Conservation (phyloP, 2,113 vertebrate genomes). For the Pelvicachromis taeniatus region DNA sequence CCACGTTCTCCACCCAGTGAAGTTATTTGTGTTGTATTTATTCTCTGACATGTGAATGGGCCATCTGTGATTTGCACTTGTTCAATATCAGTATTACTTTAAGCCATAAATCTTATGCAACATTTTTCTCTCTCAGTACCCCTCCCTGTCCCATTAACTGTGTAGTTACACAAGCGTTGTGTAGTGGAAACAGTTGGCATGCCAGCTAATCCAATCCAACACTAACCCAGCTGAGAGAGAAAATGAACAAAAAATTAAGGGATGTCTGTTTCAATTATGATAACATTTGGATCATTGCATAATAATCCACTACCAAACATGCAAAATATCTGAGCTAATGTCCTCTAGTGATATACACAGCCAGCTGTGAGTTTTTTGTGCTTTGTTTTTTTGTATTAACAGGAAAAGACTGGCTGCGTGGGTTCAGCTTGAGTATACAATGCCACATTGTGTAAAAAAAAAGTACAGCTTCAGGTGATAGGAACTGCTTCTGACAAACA, state of each 20-base stretch:
- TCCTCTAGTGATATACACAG: conserved; percentile 15
- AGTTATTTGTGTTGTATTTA: conserved; percentile 1
- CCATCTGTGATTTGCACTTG: conserved; percentile 31
- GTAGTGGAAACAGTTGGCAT: conserved; percentile 63
- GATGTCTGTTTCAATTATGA: conserved; percentile 66
- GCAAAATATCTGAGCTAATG: conserved; percentile 51
- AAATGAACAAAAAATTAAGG: conserved; percentile 30
- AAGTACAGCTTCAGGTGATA: not conserved
- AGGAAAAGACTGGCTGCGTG: not conserved
- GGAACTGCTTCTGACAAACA: not conserved
- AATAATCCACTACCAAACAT: conserved; percentile 49
- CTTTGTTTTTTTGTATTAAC: not conserved
- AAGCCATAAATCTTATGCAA: conserved; percentile 65
- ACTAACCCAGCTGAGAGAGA: conserved; percentile 32
- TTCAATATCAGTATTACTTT: conserved; percentile 59
- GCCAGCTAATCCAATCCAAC: conserved; percentile 63
- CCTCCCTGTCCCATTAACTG: conserved; percentile 39
- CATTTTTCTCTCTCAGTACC: conserved; percentile 2
- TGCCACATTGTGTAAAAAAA: not conserved
- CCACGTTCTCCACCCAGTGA: not conserved
- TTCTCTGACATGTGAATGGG: conserved; percentile 18
- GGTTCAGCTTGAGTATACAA: not conserved
- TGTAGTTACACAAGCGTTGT: conserved; percentile 64
- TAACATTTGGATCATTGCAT: conserved; percentile 65
- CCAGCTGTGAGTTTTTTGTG: conserved; percentile 16